Conservation (phyloP, 2,797 vertebrate species). For the Nyctalus aviator region DNA sequence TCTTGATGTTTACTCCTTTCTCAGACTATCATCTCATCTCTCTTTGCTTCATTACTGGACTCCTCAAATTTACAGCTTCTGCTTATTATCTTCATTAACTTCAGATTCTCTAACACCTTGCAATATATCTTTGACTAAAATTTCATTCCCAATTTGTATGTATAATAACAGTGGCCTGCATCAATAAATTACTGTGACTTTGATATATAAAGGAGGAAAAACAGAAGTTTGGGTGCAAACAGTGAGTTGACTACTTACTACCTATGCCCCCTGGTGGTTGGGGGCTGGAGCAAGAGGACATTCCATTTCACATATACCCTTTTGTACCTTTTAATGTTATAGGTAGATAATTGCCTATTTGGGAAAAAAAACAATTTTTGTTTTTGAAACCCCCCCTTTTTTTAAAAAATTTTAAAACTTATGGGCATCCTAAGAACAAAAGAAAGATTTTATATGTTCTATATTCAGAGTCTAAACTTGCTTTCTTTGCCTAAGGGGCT, state of each 20-base stretch:
- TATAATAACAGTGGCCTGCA: not conserved
- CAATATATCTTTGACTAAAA: slow-evolving; percentile 24
- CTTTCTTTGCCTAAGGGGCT: slow-evolving; percentile 19
- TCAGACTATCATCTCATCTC: not conserved
- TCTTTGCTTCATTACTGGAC: not conserved
- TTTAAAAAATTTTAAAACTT: slow-evolving; percentile 27
- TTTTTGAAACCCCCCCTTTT: not conserved
- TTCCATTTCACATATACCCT: not conserved
- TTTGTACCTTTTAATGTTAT: not conserved
- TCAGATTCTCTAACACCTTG: not conserved
- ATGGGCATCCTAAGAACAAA: not conserved
- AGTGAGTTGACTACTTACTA: not conserved
- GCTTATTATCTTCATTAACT: slow-evolving; percentile 5
- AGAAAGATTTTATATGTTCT: slow-evolving; percentile 17
- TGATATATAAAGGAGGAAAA: not conserved
- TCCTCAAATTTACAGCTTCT: not conserved
- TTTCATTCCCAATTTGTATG: not conserved
- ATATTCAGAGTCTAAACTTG: not conserved
- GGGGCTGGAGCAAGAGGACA: not conserved
- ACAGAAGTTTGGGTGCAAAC: not conserved
- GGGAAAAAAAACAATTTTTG: not conserved
- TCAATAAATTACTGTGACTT: not conserved
- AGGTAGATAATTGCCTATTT: not conserved
- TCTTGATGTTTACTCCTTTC: not conserved
- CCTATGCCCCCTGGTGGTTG: not conserved